These are phyloP conservation scores for Argyresthia albistria DNA, from an alignment of 2,888 invertebrate genomes.

Conservation along the genomic window DNA sequence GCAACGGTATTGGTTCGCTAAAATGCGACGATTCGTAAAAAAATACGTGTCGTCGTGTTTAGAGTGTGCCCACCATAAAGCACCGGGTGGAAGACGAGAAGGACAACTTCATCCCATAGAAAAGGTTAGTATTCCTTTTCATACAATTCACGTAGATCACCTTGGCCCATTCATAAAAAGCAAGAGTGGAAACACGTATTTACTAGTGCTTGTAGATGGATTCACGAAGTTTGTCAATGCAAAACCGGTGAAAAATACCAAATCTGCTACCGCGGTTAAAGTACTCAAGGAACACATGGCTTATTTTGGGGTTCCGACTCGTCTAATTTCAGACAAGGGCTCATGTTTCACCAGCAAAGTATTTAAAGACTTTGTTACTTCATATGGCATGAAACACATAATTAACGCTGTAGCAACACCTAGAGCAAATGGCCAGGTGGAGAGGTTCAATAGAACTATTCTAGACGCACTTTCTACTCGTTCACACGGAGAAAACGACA, in stretches of 20 bases:
- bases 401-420: constrained; percentile 15
- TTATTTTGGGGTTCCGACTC: not conserved
- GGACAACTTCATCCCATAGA: not conserved
- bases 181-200: not conserved
- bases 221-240: constrained; percentile 1
- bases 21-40: no score
- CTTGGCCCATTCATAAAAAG: not conserved
- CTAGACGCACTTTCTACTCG: constrained; percentile 7
- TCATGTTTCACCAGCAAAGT: not conserved
- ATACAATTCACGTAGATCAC: not conserved
- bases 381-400: constrained; percentile 8
- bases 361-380: not conserved
- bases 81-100: not conserved
- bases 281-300: not conserved
- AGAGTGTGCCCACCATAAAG: not conserved
- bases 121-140: not conserved
- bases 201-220: not conserved
- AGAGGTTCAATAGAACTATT: constrained; percentile 15
- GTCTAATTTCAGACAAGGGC: not conserved
- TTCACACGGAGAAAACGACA: constrained; percentile 4
- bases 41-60: not conserved
- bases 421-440: constrained; percentile 16
- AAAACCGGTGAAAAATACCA: not conserved
- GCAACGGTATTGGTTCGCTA: no score
- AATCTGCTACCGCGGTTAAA: not conserved